Base-by-base conservation (phyloP, 2,888 invertebrate species). In the Steinernema hermaphroditum region DNA sequence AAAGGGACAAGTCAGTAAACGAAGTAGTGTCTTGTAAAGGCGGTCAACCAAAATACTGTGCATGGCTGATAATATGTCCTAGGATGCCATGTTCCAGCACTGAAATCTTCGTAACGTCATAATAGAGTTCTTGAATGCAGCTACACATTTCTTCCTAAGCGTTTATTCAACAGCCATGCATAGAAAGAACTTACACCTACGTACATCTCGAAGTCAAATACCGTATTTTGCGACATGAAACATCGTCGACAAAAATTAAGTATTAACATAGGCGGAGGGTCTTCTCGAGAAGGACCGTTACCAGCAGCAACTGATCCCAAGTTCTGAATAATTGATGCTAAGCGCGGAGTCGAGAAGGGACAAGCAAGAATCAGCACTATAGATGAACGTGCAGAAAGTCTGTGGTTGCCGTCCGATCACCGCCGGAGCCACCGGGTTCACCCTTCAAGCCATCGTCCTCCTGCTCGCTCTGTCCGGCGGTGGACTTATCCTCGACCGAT, bases 401-500 rank as follows among this genome's bases (percentile, higher is more conserved):
- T 46, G 70, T 29, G 57, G 70, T 29, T 70, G 70, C 22, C 49
- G 46, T n/a, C 22, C 46, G 22, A 34, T 70, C 9, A 70, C 70
- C 14, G 49, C 70, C 9, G 70, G 50, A 50, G 70, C 44, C 16
- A 43, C 24, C 16, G 54, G 37, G 14, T 44, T 54, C n/a, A 29
- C 44, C 24, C 16, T 70, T 19, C 70, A 70, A 22, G 70, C 46
- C 9, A 46, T 44, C 37, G 49, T 27, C 19, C 29, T 49, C 1
- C 9, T 70, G 24, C 22, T 70, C 1, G 70, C 70, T 16, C 16
- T 70, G 19, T 29, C 70, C 16, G 46, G 70, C 4, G 50, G 44
- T 16, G 70, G 46, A 27, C 70, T 70, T 14, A 46, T 70, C 2
- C 70, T 70, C 19, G 70, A 70, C 37, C 44, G 70, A 2, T 70